Conservation (phyloP, 2,113 vertebrate genomes). For the Engraulis encrasicolus region DNA sequence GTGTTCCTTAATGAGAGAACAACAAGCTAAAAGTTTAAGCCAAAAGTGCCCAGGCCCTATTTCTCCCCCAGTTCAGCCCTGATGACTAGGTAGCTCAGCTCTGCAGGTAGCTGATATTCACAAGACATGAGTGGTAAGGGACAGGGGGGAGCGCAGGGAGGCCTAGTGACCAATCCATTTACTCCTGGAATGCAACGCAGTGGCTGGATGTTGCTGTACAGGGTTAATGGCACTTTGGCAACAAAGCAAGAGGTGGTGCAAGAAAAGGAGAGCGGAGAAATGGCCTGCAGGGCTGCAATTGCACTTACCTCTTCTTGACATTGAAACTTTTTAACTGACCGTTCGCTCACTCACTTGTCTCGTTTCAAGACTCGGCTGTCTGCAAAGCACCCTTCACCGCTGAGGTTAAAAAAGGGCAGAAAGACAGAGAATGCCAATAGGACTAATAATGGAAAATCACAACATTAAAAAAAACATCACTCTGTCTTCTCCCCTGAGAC, state of each 20-base stretch:
- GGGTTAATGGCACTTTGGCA: background rate
- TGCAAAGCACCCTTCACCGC: conserved; percentile 19
- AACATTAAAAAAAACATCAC: conserved; percentile 39
- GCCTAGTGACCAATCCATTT: background rate
- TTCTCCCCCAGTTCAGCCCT: no score
- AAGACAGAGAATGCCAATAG: conserved; percentile 51
- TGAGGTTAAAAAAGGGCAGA: conserved; percentile 25
- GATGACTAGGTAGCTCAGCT: no score
- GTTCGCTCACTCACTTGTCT: background rate
- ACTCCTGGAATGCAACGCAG: background rate
- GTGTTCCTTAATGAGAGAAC: background rate
- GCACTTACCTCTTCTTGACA: conserved; percentile 42
- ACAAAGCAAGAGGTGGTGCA: background rate
- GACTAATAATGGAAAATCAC: conserved; percentile 58
- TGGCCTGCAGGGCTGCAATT: background rate
- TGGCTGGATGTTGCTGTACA: background rate
- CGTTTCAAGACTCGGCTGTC: conserved; percentile 42
- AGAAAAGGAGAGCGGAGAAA: background rate
- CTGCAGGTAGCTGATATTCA: no score
- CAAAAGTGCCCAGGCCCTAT: background rate
- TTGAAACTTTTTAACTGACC: conserved; percentile 41
- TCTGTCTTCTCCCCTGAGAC: conserved; percentile 26
- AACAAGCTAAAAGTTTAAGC: background rate
- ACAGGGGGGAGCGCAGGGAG: background rate
- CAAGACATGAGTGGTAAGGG: no score